These are phyloP conservation scores for Dilophus febrilis DNA, from an alignment of 2,888 invertebrate genomes.

Conservation along the genomic window DNA sequence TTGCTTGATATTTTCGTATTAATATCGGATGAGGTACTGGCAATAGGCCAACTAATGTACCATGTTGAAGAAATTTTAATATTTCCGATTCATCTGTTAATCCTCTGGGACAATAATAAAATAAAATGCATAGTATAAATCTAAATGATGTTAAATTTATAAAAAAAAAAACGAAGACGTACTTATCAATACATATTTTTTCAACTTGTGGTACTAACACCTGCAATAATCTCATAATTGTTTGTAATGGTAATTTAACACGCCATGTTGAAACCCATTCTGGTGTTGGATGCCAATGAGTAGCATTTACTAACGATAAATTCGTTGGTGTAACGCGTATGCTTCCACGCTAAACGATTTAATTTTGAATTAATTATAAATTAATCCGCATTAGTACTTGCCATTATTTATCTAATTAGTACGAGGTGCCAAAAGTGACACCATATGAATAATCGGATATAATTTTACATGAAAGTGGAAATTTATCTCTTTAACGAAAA, in stretches of 20 bases:
- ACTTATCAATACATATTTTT: conserved; percentile 99
- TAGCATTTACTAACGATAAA: conserved; percentile 7
- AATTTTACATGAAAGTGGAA: too few species aligned
- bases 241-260: conserved; percentile 90
- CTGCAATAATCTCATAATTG: conserved; percentile 95
- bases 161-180: conserved; percentile 22
- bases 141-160: background rate
- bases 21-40: conserved; percentile 99
- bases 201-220: conserved; percentile 99
- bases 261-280: conserved; percentile 98
- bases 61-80: conserved; percentile 95
- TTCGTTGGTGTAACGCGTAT: conserved; percentile 34
- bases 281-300: conserved; percentile 70
- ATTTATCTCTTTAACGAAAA: too few species aligned
- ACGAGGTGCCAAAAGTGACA: too few species aligned
- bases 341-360: conserved; percentile 42
- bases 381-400: too few species aligned
- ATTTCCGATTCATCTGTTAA: conserved; percentile 99
- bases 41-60: conserved; percentile 88
- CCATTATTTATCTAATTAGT: too few species aligned
- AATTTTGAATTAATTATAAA: too few species aligned
- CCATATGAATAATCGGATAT: too few species aligned
- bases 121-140: conserved; percentile 1
- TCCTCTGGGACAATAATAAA: conserved; percentile 50
- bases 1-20: conserved; percentile 97